Evolutionary conservation across 1,140 invertebrate species (phyloP).

Genomic region (Drosophila parabipectinata): DNA sequence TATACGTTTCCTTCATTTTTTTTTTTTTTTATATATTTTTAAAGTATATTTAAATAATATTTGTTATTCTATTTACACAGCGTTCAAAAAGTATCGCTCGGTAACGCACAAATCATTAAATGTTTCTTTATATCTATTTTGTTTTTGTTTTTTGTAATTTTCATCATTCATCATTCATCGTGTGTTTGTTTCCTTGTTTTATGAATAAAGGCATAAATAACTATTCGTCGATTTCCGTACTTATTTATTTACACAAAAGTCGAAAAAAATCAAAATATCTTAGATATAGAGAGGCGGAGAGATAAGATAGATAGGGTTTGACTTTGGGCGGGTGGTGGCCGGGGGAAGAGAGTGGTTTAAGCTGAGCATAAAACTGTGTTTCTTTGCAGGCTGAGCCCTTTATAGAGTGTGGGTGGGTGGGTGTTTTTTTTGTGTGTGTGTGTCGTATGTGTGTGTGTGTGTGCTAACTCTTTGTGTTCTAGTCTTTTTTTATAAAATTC

Average conservation of each 20-base stretch:
- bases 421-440: slow-evolving; percentile 6
- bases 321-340: slow-evolving; percentile 6
- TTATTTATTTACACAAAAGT: slow-evolving; percentile 65
- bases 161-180: slow-evolving; percentile 2
- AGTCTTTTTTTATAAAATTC: slow-evolving; percentile 55
- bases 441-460: slow-evolving; percentile 11
- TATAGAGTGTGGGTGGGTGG: slow-evolving; percentile 29
- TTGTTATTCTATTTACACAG: slow-evolving; percentile 50
- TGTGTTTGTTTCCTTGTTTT: slow-evolving; percentile 48
- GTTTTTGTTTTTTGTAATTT: slow-evolving; percentile 42
- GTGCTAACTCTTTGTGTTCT: slow-evolving; percentile 32
- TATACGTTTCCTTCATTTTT: slow-evolving; percentile 34
- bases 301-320: slow-evolving; percentile 4
- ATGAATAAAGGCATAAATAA: slow-evolving; percentile 69
- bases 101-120: slow-evolving; percentile 42
- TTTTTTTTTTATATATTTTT: slow-evolving; percentile 45
- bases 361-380: slow-evolving; percentile 53
- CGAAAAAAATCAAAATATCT: slow-evolving; percentile 43
- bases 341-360: slow-evolving; percentile 18
- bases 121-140: slow-evolving; percentile 36
- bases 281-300: slow-evolving; percentile 33
- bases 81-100: slow-evolving; percentile 34
- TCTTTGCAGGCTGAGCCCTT: slow-evolving; percentile 58
- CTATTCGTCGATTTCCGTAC: slow-evolving; percentile 57
- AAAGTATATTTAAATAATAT: slow-evolving; percentile 61